Conservation (phyloP, 2,888 invertebrate genomes). For the Minunthozetes semirufus region DNA sequence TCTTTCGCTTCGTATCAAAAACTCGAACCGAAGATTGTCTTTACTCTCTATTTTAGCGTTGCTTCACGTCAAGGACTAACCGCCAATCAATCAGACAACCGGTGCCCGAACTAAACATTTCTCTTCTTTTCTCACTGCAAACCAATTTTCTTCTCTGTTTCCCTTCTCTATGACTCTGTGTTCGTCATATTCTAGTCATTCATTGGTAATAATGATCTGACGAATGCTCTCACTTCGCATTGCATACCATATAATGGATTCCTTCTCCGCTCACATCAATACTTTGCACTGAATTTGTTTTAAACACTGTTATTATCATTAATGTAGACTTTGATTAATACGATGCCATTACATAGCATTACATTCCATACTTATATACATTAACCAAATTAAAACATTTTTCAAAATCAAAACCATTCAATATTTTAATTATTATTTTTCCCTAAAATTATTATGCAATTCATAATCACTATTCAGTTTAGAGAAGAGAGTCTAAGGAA, state of each 20-base stretch:
- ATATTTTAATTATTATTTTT: not conserved
- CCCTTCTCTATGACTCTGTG: not conserved
- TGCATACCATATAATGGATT: not conserved
- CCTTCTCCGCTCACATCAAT: not conserved
- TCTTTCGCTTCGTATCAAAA: conserved; percentile 13
- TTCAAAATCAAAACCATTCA: not conserved
- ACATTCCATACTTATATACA: not conserved
- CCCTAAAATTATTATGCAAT: not conserved
- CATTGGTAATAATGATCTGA: conserved; percentile 11
- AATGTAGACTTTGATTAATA: conserved; percentile 12
- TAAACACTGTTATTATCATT: conserved; percentile 16
- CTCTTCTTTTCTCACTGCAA: not conserved
- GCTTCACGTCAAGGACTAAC: conserved; percentile 28
- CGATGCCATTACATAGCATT: not conserved
- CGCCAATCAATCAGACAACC: conserved; percentile 26
- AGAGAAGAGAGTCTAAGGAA: too few relatives aligned
- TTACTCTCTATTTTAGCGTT: conserved; percentile 8
- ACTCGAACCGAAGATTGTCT: conserved; percentile 14
- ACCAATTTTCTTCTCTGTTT: conserved; percentile 9
- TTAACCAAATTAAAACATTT: not conserved
- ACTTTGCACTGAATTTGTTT: conserved; percentile 4
- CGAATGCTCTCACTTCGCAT: not conserved
- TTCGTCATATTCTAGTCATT: not conserved
- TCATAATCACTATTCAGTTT: not conserved
- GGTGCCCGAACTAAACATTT: conserved; percentile 1